These are phyloP conservation scores for Pogonognathellus flavescens DNA, from an alignment of 1,140 invertebrate species.

Conservation along the genomic window DNA sequence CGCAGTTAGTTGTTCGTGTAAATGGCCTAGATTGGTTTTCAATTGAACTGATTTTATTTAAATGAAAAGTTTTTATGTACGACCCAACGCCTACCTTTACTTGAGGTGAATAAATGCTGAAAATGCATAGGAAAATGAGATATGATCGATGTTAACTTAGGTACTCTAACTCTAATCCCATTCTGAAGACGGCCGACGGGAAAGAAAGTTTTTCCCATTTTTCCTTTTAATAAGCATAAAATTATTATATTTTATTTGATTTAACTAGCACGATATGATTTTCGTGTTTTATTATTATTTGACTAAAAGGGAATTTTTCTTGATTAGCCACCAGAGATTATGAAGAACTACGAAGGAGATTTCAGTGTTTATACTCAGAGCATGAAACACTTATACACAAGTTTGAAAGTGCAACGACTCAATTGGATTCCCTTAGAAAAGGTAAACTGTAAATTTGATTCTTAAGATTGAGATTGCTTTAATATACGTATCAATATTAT, in stretches of 20 bases:
- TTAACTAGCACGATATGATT: no score
- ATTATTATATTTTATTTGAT: background rate
- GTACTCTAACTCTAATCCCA: background rate
- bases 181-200: background rate
- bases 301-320: background rate
- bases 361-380: conserved; percentile 55
- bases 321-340: conserved; percentile 65
- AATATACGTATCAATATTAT: no score
- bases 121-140: no score
- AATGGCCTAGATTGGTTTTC: conserved; percentile 15
- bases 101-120: no score
- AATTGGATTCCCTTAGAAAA: conserved; percentile 64
- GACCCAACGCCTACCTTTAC: no score
- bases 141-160: no score
- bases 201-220: background rate
- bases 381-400: conserved; percentile 57
- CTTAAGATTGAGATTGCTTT: background rate
- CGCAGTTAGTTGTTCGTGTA: background rate
- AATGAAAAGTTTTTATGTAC: background rate
- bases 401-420: conserved; percentile 55
- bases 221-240: background rate
- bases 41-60: conserved; percentile 25
- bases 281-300: background rate
- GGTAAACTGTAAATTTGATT: conserved; percentile 53
- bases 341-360: conserved; percentile 63